Evolutionary conservation across 1,140 invertebrate species (phyloP).

Genomic region (Cylas formicarius): DNA sequence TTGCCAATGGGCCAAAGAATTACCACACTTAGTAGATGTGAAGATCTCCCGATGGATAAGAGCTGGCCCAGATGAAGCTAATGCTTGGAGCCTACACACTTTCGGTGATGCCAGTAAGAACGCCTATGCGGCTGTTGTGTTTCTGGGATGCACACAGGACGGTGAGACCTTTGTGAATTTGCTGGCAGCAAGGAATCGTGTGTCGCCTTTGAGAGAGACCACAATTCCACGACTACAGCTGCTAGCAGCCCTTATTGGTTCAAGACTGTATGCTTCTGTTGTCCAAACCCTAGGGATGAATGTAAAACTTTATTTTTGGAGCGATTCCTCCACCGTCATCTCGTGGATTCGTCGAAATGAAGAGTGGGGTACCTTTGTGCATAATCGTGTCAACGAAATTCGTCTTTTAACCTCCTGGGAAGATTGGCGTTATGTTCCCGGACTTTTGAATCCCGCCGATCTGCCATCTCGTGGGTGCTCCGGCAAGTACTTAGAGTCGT

Average conservation of each 20-base stretch:
- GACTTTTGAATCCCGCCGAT: constrained; percentile 39
- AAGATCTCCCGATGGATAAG: too few relatives aligned
- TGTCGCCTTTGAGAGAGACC: constrained; percentile 20
- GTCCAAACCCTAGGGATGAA: constrained; percentile 13
- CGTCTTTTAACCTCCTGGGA: constrained; percentile 24
- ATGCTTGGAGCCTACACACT: constrained; percentile 11
- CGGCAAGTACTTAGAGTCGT: constrained; percentile 30
- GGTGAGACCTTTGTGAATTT: constrained; percentile 5
- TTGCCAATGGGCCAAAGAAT: too few relatives aligned
- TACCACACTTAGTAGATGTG: too few relatives aligned
- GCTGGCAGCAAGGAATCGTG: constrained; percentile 17
- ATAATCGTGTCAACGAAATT: constrained; percentile 36
- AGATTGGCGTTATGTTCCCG: constrained; percentile 39
- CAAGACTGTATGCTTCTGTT: constrained; percentile 8
- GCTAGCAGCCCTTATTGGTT: constrained; percentile 14
- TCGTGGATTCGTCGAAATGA: constrained; percentile 25
- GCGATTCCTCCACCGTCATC: constrained; percentile 29
- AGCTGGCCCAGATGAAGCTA: background rate
- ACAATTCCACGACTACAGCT: constrained; percentile 22
- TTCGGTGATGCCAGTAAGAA: constrained; percentile 14
- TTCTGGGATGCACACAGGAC: constrained; percentile 4
- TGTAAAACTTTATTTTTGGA: constrained; percentile 16
- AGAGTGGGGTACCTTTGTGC: constrained; percentile 29
- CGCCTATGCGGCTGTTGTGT: constrained; percentile 13
- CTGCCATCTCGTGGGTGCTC: constrained; percentile 40